Evolutionary conservation across 2,113 vertebrate species (phyloP), one percentile per base, ranked within the genome.

Genomic region (Megatriorchis doriae): DNA sequence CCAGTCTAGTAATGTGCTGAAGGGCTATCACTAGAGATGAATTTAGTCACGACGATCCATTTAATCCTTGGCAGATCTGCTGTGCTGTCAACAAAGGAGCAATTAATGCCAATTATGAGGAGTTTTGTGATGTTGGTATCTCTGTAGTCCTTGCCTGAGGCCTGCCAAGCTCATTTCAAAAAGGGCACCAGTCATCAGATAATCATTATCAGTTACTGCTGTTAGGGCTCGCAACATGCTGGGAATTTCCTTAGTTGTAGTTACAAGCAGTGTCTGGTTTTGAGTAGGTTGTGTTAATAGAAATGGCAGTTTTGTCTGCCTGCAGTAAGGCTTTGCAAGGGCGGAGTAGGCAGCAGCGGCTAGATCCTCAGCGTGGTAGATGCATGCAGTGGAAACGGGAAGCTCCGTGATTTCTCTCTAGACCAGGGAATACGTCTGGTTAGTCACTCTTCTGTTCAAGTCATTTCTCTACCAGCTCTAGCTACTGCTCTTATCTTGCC

Each of bases 101-200:
- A 91, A 84, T 96, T 96, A 95, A 94, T 94, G 88, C 88, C 88
- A 92, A 91, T 95, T 94, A 92, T 47, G 86, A 95, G 34, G 81
- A 91, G 73, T 91, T 97, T 74, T 91, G 81, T 94, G 93, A 70
- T 94, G 88, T 77, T 94, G 55, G 66, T 94, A 45, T 90, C 86
- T 92, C 59, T 66, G 43, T 83, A 89, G 91, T 87, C 73, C 84
- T 91, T 93, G 93, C 93, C 94, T 94, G 65, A 79, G 94, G 86
- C 68, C 83, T 81, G 81, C 72, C 91, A 89, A 75, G 40, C 81
- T 89, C 22, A 6, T 78, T 94, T 95, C 80, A 78, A 9, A 88
- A 90, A 86, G 50, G 42, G 31, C 59, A 74, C 42, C 38, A 88
- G 80, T 81, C 80, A 88, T 81, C 80, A 81, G 59, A 62, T 91